These are phyloP conservation scores for Passer montanus DNA, from an alignment of 2,113 vertebrate species.

Conservation along the genomic window DNA sequence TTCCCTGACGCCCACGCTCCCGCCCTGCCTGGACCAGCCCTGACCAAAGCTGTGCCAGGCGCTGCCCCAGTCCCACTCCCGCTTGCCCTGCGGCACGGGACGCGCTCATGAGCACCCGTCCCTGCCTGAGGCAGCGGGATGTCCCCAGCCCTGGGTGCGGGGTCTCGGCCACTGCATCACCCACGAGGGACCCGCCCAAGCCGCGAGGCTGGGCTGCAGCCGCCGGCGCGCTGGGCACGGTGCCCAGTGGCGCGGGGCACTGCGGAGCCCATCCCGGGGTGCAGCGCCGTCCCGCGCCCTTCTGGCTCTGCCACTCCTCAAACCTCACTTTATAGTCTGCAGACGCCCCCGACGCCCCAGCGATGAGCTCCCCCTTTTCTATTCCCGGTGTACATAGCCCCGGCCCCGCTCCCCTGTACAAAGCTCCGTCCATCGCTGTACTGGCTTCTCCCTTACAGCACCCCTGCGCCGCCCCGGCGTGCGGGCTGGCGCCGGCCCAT, in stretches of 20 bases:
- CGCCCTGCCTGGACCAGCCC: not conserved
- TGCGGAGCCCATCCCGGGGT: not conserved
- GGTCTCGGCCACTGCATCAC: not conserved
- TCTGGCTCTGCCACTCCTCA: constrained; percentile 43
- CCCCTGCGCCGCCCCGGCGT: constrained; percentile 1
- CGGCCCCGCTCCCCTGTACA: constrained; percentile 31
- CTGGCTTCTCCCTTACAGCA: constrained; percentile 61
- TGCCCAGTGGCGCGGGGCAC: not conserved
- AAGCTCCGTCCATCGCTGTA: constrained; percentile 61
- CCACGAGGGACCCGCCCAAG: not conserved
- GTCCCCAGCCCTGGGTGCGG: not conserved
- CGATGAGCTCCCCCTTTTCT: constrained; percentile 75
- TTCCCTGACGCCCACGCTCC: not conserved
- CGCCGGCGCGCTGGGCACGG: accelerated
- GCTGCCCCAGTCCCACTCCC: not conserved
- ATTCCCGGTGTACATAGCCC: constrained; percentile 74
- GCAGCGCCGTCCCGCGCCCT: not conserved
- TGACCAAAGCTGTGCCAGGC: not conserved
- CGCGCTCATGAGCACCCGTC: not conserved
- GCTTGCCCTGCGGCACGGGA: not conserved
- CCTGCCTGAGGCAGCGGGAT: not conserved
- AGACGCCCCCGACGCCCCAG: constrained; percentile 49
- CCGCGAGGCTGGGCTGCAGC: not conserved
- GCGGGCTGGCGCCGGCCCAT: constrained; percentile 58
- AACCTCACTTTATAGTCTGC: constrained; percentile 76